Evolutionary conservation across 1,140 invertebrate genomes (phyloP).

Genomic region (Lordiphosa mommai): DNA sequence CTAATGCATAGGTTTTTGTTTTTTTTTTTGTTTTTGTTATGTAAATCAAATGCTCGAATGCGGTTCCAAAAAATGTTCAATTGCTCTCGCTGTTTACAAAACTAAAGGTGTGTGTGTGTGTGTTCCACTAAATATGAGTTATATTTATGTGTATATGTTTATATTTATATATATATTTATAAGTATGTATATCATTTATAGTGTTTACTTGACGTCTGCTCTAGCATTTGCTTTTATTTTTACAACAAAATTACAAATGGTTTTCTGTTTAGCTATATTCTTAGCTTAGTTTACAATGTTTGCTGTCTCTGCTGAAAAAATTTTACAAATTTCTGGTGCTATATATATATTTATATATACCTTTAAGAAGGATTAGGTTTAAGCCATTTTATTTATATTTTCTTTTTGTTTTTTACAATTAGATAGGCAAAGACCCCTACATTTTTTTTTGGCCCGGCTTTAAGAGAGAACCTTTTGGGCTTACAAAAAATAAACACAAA

Average conservation of each 20-base stretch:
- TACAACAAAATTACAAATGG: constrained; percentile 75
- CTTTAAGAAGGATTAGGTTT: constrained; percentile 41
- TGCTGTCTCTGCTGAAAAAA: constrained; percentile 53
- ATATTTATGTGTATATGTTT: constrained; percentile 43
- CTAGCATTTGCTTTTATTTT: constrained; percentile 49
- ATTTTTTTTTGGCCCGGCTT: constrained; percentile 27
- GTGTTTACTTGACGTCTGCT: constrained; percentile 61
- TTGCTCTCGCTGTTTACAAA: constrained; percentile 62
- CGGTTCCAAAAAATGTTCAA: constrained; percentile 50
- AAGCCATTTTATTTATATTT: constrained; percentile 22
- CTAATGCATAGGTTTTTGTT: constrained; percentile 50
- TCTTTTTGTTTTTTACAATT: constrained; percentile 46
- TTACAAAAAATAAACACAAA: too few relatives aligned
- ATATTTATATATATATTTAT: constrained; percentile 50
- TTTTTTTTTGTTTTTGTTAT: too few relatives aligned
- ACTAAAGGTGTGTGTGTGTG: constrained; percentile 44
- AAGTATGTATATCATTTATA: constrained; percentile 58
- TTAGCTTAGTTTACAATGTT: constrained; percentile 66
- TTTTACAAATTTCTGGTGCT: constrained; percentile 62
- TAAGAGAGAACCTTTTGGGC: not conserved
- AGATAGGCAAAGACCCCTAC: constrained; percentile 46
- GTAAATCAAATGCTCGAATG: constrained; percentile 74
- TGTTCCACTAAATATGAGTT: constrained; percentile 60
- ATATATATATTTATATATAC: constrained; percentile 37
- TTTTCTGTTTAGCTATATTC: constrained; percentile 41